Base-by-base conservation (phyloP, 2,113 vertebrate genomes). In the Rhizomys pruinosus region DNA sequence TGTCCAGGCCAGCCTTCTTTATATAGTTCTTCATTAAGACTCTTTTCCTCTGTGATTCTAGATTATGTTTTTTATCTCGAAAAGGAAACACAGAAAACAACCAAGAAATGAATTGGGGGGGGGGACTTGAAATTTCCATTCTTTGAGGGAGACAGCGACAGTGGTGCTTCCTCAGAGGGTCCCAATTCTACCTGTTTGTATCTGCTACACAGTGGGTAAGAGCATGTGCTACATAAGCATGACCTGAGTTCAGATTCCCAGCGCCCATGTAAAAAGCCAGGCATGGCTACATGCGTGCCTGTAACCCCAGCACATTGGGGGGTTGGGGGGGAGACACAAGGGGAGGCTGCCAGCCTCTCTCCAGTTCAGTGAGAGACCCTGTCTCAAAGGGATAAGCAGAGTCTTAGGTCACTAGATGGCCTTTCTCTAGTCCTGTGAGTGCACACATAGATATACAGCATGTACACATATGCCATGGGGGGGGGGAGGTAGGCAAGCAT, bases 141-240 rank as follows among this genome's bases (percentile, higher is more conserved):
- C 81, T 12, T 22, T 2, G 11, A 34, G 11, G 55, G 55, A 37
- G 63, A 89, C 1, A 0, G 0, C 0, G 66, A 27, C 1, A 0
- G 3, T 15, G 76, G 74, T 11, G 7, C 0, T 27, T 12, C 7
- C 6, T 6, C 15, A 11, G 32, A 16, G 8, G 39, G 52, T 34
- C n/a, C 5, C 16, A 1, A 25, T 1, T 19, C n/a, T 2, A 9
- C 7, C 0, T 6, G 42, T 1, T 47, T 5, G 10, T 15, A 5
- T 4, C 32, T 7, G 2, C 11, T 2, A 4, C 9, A 6, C 47
- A 52, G 47, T 52, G 47, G 47, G 47, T 52, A 16, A 44, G 59
- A 25, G 25, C 61, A 82, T 3, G 3, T 32, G 32, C 59, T 34
- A 23, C 37, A 44, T 4, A 64, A 59, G 79, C 42, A 2, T 0